Base-by-base conservation (phyloP, 2,113 vertebrate species). In the Stomatorhinus ivindoensis region DNA sequence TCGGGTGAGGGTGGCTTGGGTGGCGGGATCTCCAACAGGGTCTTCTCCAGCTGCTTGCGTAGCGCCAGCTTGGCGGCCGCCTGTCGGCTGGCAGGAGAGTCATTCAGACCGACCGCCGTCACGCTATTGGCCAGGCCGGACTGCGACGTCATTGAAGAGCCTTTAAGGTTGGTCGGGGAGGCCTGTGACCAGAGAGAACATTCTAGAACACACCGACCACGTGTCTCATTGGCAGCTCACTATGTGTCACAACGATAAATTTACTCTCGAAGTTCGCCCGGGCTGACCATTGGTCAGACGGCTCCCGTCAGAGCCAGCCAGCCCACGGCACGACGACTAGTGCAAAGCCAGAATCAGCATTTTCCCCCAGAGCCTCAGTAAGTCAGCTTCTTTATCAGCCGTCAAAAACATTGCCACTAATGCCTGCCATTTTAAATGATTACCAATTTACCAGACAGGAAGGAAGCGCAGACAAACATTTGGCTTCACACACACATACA, bases 21-120 rank as follows among this genome's bases (percentile, higher is more conserved):
- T 0, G 98, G 98, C 4, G 98, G 98, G 87, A 99, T 99, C 93
- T 99, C 98, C 89, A 99, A 90, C 87, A 99, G 94, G 0, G 98
- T 99, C 93, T 99, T 99, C 95, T 99, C 98, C 94, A 99, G 92
- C 94, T 99, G 98, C 92, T 99, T 99, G 2, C 98, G 95, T 86
- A 99, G 94, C 0, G 98, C 98, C 0, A 99, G 97, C 93, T 99
- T 99, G 90, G 98, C 98, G 0, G 98, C 98, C 0, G 98, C 98
- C 93, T 99, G 98, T 0, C 98, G 96, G 82, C 97, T 98, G 88
- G 97, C 98, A 0, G 98, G 98, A 0, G 98, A 97, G 1, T 99
- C 98, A 0, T 92, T 97, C 5, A 95, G 93, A 84, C 95, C 96
- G 2, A 93, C 94, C 9, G 93, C 92, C 0, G 96, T 93, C 3